These are phyloP conservation scores for Penaeus japonicus DNA, from an alignment of 1,140 invertebrate genomes.

Conservation along the genomic window DNA sequence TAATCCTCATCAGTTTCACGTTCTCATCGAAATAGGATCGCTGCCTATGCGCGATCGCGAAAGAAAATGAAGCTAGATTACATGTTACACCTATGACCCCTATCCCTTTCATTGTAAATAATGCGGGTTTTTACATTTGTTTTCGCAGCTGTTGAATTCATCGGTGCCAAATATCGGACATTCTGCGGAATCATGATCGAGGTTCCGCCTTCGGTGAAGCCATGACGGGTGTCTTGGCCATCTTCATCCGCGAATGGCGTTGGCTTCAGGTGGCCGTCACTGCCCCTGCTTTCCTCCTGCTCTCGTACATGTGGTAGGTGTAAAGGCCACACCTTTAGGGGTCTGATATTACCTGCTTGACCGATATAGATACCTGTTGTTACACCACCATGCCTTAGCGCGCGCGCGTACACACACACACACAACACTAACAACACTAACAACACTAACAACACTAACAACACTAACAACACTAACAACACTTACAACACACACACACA, in stretches of 20 bases:
- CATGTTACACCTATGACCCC: not conserved
- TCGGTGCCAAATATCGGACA: conserved; percentile 61
- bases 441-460: too few species aligned
- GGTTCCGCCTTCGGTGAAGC: conserved; percentile 62
- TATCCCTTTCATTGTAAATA: not conserved
- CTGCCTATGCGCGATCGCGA: too few species aligned
- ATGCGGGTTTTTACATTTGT: not conserved
- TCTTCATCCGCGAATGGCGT: conserved; percentile 63
- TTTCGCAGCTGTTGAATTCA: conserved; percentile 62
- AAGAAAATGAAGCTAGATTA: not conserved
- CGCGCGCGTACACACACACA: too few species aligned
- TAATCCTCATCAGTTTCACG: too few species aligned
- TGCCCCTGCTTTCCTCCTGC: conserved; percentile 59
- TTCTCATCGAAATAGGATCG: too few species aligned
- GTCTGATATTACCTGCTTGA: too few species aligned
- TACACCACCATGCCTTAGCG: too few species aligned
- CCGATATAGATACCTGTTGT: too few species aligned
- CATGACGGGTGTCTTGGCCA: conserved; percentile 62
- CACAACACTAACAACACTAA: too few species aligned
- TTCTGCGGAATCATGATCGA: conserved; percentile 62
- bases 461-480: too few species aligned
- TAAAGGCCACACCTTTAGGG: too few species aligned
- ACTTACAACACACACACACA: too few species aligned
- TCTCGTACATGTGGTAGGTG: conserved; percentile 62
- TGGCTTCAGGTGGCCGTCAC: conserved; percentile 59